Base-by-base conservation (phyloP, 1,140 invertebrate species). In the Macrobrachium rosenbergii region DNA sequence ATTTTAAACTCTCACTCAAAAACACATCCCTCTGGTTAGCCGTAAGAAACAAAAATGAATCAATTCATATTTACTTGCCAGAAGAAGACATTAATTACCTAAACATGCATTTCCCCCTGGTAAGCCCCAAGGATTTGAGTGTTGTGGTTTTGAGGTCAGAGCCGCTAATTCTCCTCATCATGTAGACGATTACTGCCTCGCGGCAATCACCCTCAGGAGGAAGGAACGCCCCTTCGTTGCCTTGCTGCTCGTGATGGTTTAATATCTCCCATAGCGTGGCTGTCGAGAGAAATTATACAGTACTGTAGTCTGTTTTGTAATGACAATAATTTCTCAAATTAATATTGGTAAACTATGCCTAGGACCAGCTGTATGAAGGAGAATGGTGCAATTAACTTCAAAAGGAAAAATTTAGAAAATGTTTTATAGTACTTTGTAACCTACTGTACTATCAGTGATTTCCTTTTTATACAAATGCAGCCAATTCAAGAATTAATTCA, bases 181-280 rank as follows among this genome's bases (percentile, higher is more conserved):
- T 77, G 52, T 78, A 84, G 52, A 84, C 82, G 43, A 84, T 63
- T 59, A 84, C 82, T 16, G 75, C 59, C n/a, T 84, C 82, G 19
- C 21, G 37, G 2, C 21, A 37, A 58, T 73, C 52, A 21, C 64
- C 82, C 60, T 43, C 28, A 58, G 82, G 8, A 0, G 82, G 82
- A 16, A 84, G 73, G 73, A 84, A 64, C 5, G 16, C 28, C 8
- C 75, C 82, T 7, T n/a, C 11, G 0, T 77, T n/a, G 45, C 75
- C 82, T 59, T 23, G 28, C 19, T 58, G 10, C 60, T 84, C 73
- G 28, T 84, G 82, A 62, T 84, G 62, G 43, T n/a, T 64, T 62
- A 84, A 43, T 59, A 84, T 84, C 3, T 84, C 82, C 82, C 82
- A 84, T 14, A 84, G 58, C 14, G 73, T 77, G 5, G 75, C 82